Conservation (phyloP, 2,797 vertebrate species). For the Falco peregrinus region DNA sequence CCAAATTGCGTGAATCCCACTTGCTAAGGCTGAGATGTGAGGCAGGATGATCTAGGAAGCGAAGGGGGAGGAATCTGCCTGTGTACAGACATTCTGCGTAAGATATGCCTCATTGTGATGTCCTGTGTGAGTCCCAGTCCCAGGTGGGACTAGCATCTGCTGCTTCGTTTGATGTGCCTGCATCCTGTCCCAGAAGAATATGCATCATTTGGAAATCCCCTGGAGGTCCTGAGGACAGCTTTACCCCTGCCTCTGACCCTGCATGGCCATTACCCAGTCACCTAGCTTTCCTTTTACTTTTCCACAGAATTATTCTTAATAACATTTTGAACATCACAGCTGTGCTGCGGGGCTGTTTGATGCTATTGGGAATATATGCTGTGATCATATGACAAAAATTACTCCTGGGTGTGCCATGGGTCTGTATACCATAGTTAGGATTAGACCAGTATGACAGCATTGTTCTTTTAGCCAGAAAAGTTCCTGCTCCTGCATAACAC, state of each 20-base stretch:
- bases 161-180: neutral
- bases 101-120: neutral
- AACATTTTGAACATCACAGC: neutral
- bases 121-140: neutral
- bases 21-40: neutral
- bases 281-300: neutral
- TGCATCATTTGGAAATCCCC: neutral
- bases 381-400: neutral
- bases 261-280: neutral
- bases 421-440: neutral
- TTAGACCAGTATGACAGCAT: neutral
- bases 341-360: neutral
- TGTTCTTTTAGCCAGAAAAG: neutral
- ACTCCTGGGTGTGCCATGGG: neutral
- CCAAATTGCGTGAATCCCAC: slow-evolving; percentile 11
- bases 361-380: neutral
- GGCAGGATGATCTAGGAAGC: neutral
- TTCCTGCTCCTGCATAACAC: neutral
- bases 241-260: neutral
- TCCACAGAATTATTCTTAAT: neutral
- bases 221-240: neutral
- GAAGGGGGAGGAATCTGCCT: neutral
- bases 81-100: neutral
- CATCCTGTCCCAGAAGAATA: neutral
- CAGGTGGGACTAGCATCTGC: neutral